Evolutionary conservation across 2,888 invertebrate genomes (phyloP).

Genomic region (Kuschelorhynchus macadamiae): DNA sequence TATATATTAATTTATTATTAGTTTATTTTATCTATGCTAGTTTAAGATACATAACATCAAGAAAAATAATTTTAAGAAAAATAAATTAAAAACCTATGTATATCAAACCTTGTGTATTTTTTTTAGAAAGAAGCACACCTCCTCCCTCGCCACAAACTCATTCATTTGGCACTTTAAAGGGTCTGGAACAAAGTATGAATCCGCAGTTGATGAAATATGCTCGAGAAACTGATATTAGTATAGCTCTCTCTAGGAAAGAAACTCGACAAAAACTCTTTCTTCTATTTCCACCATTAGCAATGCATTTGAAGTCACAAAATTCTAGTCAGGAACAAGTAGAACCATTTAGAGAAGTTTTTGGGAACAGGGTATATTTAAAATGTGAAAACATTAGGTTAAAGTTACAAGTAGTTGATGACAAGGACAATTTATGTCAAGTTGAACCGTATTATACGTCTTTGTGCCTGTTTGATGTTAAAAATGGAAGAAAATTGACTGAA

Average conservation of each 20-base stretch:
- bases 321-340: constrained; percentile 70
- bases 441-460: constrained; percentile 95
- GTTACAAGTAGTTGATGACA: constrained; percentile 85
- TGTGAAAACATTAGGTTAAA: constrained; percentile 87
- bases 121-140: constrained; percentile 69
- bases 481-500: constrained; percentile 90
- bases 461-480: constrained; percentile 90
- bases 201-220: constrained; percentile 92
- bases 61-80: too few species aligned
- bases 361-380: constrained; percentile 85
- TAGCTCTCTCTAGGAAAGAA: constrained; percentile 85
- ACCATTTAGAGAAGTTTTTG: constrained; percentile 90
- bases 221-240: constrained; percentile 90
- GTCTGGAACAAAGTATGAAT: constrained; percentile 92
- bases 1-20: too few species aligned
- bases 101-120: constrained; percentile 33
- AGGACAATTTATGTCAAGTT: constrained; percentile 81
- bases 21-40: too few species aligned
- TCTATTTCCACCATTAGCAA: constrained; percentile 75
- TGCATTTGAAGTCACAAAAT: constrained; percentile 65
- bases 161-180: constrained; percentile 87
- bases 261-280: constrained; percentile 85
- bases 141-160: constrained; percentile 75
- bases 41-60: too few species aligned
- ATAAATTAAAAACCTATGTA: too few species aligned